phyloP scores from a whole-genome alignment of 2,797 vertebrate genomes.

The Anguilla anguilla region DNA sequence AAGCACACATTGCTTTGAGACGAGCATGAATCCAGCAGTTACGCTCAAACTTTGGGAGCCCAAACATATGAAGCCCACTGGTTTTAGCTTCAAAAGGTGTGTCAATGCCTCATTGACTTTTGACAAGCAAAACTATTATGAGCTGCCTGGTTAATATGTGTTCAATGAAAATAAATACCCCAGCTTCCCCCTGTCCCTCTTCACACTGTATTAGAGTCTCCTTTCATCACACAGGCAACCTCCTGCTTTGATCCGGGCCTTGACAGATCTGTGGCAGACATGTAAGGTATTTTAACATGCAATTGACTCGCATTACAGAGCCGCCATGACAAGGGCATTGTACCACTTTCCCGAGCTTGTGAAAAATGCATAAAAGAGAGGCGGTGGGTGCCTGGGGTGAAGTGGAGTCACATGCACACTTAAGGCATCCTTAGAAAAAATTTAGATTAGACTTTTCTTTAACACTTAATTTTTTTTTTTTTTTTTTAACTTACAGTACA shows the following conservation, averaged over 20 bases:
- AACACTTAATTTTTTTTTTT: no score
- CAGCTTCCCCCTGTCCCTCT: constrained; percentile 40
- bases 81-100: constrained; percentile 43
- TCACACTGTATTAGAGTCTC: constrained; percentile 46
- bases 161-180: constrained; percentile 52
- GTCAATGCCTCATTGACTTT: constrained; percentile 45
- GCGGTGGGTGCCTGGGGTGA: background rate
- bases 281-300: constrained; percentile 53
- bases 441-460: no score
- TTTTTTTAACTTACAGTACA: background rate
- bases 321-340: constrained; percentile 43
- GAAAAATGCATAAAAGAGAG: constrained; percentile 23
- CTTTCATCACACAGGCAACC: constrained; percentile 50
- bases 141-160: constrained; percentile 40
- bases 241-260: constrained; percentile 55
- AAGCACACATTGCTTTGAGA: constrained; percentile 31
- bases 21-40: constrained; percentile 35
- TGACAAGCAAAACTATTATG: constrained; percentile 17
- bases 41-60: background rate
- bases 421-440: background rate
- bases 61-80: constrained; percentile 43
- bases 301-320: constrained; percentile 55
- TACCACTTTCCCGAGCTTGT: constrained; percentile 41
- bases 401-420: background rate
- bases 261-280: constrained; percentile 60